Evolutionary conservation across 2,113 vertebrate genomes (phyloP).

Genomic region (Protomyctophum bolini): DNA sequence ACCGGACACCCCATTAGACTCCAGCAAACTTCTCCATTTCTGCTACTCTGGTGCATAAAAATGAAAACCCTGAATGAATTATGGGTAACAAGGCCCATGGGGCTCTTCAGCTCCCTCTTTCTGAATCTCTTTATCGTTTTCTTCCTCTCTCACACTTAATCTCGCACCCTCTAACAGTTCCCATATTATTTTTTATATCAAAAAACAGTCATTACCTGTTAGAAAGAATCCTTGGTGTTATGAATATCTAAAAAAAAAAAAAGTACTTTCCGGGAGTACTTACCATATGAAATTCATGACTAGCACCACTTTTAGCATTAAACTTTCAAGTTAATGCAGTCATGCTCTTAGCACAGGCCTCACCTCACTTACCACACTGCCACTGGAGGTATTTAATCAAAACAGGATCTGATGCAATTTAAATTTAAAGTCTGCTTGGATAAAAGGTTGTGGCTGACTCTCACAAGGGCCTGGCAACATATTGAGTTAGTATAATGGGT

Average conservation of each 20-base stretch:
- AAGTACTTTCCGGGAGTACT: conserved; percentile 54
- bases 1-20: conserved; percentile 13
- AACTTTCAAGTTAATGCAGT: conserved; percentile 65
- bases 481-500: too few relatives aligned
- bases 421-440: conserved; percentile 56
- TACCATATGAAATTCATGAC: conserved; percentile 55
- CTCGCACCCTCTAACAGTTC: conserved; percentile 9
- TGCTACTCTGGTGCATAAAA: conserved; percentile 49
- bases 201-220: conserved; percentile 50
- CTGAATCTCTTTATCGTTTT: background rate
- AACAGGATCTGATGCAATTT: conserved; percentile 68
- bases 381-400: conserved; percentile 42
- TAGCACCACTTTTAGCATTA: conserved; percentile 57
- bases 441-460: conserved; percentile 48
- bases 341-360: conserved; percentile 38
- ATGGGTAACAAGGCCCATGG: conserved; percentile 47
- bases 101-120: conserved; percentile 24
- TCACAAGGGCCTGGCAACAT: background rate
- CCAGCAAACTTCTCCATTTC: conserved; percentile 44
- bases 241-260: background rate
- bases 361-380: too few relatives aligned
- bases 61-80: conserved; percentile 55
- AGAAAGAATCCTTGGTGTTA: conserved; percentile 49
- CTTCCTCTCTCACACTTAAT: conserved; percentile 4
- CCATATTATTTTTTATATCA: conserved; percentile 22